A percentile compares a stretch with the other conserved stretches of the same genome.
These are phyloP conservation scores for Ardeotis arabs DNA, from an alignment of 2,113 vertebrate genomes.

Conservation along the genomic window DNA sequence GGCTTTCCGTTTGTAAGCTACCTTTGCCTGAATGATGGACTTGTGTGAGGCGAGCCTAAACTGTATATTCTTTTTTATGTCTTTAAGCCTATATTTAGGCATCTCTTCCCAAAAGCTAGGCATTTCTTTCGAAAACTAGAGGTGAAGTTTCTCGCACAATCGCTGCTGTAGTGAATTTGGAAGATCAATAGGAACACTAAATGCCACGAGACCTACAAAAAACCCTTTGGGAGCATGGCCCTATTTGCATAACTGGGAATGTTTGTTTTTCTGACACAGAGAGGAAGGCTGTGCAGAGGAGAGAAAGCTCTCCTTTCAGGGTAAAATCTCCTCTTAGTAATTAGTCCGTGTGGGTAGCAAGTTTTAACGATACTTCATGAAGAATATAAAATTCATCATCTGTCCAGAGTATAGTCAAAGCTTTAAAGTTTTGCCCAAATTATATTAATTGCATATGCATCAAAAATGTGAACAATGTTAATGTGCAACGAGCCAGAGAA, in stretches of 20 bases:
- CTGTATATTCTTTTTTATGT: not conserved
- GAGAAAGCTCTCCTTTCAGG: not conserved
- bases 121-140: not conserved
- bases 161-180: not conserved
- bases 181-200: not conserved
- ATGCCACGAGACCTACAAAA: not conserved
- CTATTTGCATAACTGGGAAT: not conserved
- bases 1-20: not conserved
- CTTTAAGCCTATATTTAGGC: not conserved
- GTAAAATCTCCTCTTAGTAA: not conserved
- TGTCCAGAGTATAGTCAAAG: not conserved
- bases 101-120: not conserved
- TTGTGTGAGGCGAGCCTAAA: not conserved
- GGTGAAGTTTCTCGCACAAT: not conserved
- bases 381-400: not conserved
- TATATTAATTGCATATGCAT: not conserved
- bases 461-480: not conserved
- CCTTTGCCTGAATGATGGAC: not conserved
- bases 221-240: not conserved
- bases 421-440: not conserved
- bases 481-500: not conserved
- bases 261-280: not conserved
- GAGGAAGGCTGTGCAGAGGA: not conserved
- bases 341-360: not conserved
- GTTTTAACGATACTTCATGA: not conserved